Base-by-base conservation (phyloP, 2,113 vertebrate genomes). In the Artemisiospiza belli region DNA sequence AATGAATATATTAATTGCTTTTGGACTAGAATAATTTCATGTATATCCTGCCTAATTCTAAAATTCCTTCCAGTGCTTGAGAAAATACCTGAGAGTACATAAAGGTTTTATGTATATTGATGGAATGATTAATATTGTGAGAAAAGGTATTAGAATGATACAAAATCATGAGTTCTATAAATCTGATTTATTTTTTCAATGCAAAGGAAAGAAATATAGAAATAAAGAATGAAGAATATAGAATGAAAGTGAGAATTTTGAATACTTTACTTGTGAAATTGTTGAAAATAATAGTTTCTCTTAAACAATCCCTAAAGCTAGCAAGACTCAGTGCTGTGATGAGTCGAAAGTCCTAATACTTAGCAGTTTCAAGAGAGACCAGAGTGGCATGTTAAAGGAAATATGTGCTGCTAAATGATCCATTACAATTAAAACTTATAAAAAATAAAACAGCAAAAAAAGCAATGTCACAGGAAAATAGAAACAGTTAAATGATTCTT, bases 1-100 rank as follows among this genome's bases (percentile, higher is more conserved):
- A 96, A 97, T 97, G 97, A 93, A 89, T 79, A 80, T 87, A 95
- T 91, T 97, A 97, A 98, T 97, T 98, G 88, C 95, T 96, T 87
- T 62, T 47, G 87, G 93, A 95, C 54, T 94, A 97, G 97, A 97
- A 96, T 97, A 46, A 39, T 87, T 92, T 95, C 54, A 89, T 46
- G 33, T 54, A 84, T 72, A 66, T 73, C n/a, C 52, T 54, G 14
- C 8, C 27, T 31, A 69, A 58, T 83, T 75, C 67, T 73, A 43
- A 76, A 79, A 89, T 85, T 68, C 12, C 61, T 82, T 85, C 76
- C 67, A 69, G 28, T 51, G n/a, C 37, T 66, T 35, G 49, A 83
- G 39, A 86, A 95, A 91, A 72, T 61, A 63, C 10, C 87, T 70
- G 24, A 43, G 33, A 73, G 19, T 51, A 82, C 22, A 81, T 70